Conservation (phyloP, 1,140 invertebrate species). For the Trichoplusia ni region DNA sequence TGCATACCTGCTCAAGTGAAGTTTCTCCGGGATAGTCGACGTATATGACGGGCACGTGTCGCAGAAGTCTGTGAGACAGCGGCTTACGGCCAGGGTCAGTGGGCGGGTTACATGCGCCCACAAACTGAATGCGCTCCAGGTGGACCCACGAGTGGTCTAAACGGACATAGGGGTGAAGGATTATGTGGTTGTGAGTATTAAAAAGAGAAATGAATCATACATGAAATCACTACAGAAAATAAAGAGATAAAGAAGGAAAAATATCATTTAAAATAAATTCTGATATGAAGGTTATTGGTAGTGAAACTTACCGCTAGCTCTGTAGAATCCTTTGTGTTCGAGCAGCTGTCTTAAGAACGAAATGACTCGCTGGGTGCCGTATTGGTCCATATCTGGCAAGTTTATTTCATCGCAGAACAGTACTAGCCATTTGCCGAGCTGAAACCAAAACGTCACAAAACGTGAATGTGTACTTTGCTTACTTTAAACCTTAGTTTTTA, state of each 20-base stretch:
- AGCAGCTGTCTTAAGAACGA: constrained; percentile 98
- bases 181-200: not conserved
- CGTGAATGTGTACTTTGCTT: not conserved
- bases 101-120: constrained; percentile 99
- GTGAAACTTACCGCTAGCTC: constrained; percentile 84
- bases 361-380: constrained; percentile 99
- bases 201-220: not conserved
- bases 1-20: constrained; percentile 94
- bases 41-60: constrained; percentile 99
- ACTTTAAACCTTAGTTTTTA: too few relatives aligned
- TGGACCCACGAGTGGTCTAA: constrained; percentile 97
- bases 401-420: constrained; percentile 99
- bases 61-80: constrained; percentile 95
- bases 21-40: constrained; percentile 99
- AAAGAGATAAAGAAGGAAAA: too few relatives aligned
- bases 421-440: constrained; percentile 98
- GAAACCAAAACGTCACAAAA: constrained; percentile 37
- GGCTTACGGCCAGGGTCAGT: constrained; percentile 99
- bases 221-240: not conserved
- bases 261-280: too few relatives aligned
- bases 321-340: constrained; percentile 96
- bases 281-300: too few relatives aligned
- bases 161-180: not conserved
- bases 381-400: constrained; percentile 99
- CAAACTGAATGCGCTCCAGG: constrained; percentile 99